phyloP scores from a whole-genome alignment of 2,888 invertebrate species.

The Micropterix aruncella region DNA sequence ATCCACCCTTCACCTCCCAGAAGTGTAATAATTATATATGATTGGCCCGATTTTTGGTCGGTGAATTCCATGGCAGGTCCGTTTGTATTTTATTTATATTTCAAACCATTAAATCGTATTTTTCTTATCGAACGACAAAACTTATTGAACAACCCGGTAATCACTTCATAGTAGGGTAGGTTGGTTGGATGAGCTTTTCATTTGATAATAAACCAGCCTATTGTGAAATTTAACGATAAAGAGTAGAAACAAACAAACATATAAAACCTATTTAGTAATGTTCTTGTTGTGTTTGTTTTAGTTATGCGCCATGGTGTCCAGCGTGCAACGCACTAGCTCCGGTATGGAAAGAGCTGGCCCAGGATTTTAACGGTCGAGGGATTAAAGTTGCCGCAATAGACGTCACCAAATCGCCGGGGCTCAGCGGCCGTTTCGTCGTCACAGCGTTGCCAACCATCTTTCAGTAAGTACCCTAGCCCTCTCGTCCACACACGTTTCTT shows the following conservation, averaged over 20 bases:
- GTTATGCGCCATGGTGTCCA: constrained; percentile 98
- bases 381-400: constrained; percentile 78
- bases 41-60: no score
- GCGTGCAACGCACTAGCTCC: constrained; percentile 85
- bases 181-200: no score
- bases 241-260: neutral
- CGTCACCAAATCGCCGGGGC: constrained; percentile 86
- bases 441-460: constrained; percentile 95
- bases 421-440: constrained; percentile 95
- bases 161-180: no score
- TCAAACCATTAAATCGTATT: neutral
- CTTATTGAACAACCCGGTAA: no score
- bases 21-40: no score
- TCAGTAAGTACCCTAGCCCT: constrained; percentile 55
- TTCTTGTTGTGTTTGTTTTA: constrained; percentile 24
- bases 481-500: no score
- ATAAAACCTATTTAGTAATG: neutral
- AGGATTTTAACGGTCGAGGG: constrained; percentile 44
- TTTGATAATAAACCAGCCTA: no score
- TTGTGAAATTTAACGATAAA: no score
- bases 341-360: constrained; percentile 78
- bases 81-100: no score
- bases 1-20: no score
- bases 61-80: no score
- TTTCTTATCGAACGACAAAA: no score